Base-by-base conservation (phyloP, 1,140 invertebrate genomes). In the Plutomurus gul region DNA sequence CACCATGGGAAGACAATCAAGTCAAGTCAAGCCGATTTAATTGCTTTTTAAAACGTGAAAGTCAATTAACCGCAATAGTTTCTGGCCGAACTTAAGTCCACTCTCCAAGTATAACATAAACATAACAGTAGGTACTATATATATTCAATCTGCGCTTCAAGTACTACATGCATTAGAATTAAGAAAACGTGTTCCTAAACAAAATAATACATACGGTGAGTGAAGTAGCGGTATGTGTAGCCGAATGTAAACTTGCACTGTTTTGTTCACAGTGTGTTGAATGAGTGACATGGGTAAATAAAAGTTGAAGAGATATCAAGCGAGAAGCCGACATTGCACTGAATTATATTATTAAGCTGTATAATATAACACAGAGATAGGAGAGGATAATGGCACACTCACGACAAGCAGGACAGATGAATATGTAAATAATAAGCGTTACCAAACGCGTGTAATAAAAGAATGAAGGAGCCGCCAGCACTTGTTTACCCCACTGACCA, bases 401-500 rank as follows among this genome's bases (percentile, higher is more conserved):
- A 36, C 10, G 5, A 36, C 56, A 65, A 33, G 30, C 56, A 65
- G 56, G 56, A 33, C 56, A 65, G 56, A 65, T 65, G 56, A 65
- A 65, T 43, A 65, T 18, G 56, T 65, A 65, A 65, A 65, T 65
- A 65, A 65, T 65, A 65, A 65, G 56, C 56, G 56, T 65, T 33
- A 27, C 56, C 36, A 65, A 65, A 65, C 56, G 56, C 56, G 25
- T 65, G 56, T 65, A 65, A 65, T 65, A 33, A 65, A 65, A 65
- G 30, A 65, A 65, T 65, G 56, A 65, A 65, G 56, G 56, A 65
- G 56, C 56, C 56, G 56, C 56, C 30, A 65, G 56, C 56, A 65
- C 27, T 65, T 65, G 56, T 65, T 65, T 65, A 65, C 56, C 56
- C 56, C 36, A 65, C 56, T 65, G 56, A 65, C 56, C 56, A 33